These are phyloP conservation scores for Drosophila helvetica DNA, from an alignment of 2,888 invertebrate genomes.

Conservation along the genomic window DNA sequence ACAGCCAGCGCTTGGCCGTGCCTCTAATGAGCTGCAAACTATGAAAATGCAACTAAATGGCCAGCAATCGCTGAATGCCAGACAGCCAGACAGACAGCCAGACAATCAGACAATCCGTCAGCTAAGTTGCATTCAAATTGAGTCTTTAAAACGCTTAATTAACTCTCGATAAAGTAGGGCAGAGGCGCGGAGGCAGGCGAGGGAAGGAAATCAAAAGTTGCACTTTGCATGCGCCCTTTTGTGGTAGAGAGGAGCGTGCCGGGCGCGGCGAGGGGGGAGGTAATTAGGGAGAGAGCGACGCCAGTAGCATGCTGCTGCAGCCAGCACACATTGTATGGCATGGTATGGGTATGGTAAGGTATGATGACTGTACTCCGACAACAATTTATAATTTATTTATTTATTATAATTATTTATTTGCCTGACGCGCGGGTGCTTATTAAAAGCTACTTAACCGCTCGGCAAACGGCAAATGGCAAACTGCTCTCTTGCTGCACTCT, in stretches of 20 bases:
- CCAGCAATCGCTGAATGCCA: not conserved
- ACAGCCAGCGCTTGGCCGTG: constrained; percentile 3
- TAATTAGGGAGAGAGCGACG: constrained; percentile 39
- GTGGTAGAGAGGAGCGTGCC: not conserved
- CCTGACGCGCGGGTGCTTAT: constrained; percentile 58
- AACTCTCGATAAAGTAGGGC: constrained; percentile 61
- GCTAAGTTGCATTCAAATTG: constrained; percentile 64
- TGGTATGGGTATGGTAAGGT: too few relatives aligned
- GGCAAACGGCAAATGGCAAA: not conserved
- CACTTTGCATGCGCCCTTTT: constrained; percentile 51
- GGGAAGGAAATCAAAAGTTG: constrained; percentile 39
- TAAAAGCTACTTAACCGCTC: constrained; percentile 64
- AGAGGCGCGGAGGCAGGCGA: constrained; percentile 6
- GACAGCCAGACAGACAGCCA: not conserved
- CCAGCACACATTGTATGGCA: constrained; percentile 13
- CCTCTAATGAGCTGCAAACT: constrained; percentile 57
- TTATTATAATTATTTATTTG: constrained; percentile 76
- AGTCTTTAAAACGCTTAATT: constrained; percentile 66
- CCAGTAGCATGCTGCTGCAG: not conserved
- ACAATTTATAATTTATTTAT: constrained; percentile 66
- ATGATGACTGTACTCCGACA: constrained; percentile 43
- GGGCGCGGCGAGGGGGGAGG: not conserved
- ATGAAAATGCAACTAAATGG: constrained; percentile 28
- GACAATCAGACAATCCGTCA: constrained; percentile 13
- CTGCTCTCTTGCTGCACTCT: not conserved